A percentile compares a stretch with the other conserved stretches of the same genome.
Evolutionary conservation across 2,888 invertebrate genomes (phyloP).

Genomic region (Volucella zonaria): DNA sequence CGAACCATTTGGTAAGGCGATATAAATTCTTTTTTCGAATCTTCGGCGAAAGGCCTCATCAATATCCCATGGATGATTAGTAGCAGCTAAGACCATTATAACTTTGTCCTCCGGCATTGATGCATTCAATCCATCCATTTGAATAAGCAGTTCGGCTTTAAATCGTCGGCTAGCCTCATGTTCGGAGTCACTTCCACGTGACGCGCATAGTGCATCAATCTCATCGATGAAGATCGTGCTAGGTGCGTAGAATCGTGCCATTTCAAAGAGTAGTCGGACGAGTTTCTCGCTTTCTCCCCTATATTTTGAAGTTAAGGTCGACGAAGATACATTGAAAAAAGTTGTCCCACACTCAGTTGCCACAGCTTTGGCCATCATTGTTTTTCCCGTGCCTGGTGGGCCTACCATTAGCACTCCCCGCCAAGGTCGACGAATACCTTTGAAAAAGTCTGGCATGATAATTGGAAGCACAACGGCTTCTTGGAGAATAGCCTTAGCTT

Average conservation of each 20-base stretch:
- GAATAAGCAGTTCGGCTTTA: constrained; percentile 93
- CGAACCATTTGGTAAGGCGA: constrained; percentile 90
- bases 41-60: constrained; percentile 93
- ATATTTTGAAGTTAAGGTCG: constrained; percentile 93
- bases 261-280: constrained; percentile 92
- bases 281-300: constrained; percentile 96
- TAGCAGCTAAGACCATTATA: constrained; percentile 94
- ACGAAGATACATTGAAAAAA: constrained; percentile 93
- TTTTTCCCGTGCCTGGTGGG: constrained; percentile 90
- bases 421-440: constrained; percentile 93
- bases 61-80: constrained; percentile 96
- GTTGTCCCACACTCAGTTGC: constrained; percentile 95
- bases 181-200: constrained; percentile 92
- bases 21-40: constrained; percentile 94
- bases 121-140: constrained; percentile 93
- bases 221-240: constrained; percentile 96
- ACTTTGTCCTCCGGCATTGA: constrained; percentile 86
- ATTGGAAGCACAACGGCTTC: constrained; percentile 94
- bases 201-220: constrained; percentile 93
- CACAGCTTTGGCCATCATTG: constrained; percentile 92
- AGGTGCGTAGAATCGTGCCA: constrained; percentile 94
- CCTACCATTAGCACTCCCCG: constrained; percentile 82
- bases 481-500: constrained; percentile 90
- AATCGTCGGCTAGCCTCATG: constrained; percentile 93
- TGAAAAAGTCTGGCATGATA: constrained; percentile 94